A percentile compares a stretch with the other conserved stretches of the same genome.
phyloP scores from a whole-genome alignment of 2,113 vertebrate genomes.

The Morone saxatilis region DNA sequence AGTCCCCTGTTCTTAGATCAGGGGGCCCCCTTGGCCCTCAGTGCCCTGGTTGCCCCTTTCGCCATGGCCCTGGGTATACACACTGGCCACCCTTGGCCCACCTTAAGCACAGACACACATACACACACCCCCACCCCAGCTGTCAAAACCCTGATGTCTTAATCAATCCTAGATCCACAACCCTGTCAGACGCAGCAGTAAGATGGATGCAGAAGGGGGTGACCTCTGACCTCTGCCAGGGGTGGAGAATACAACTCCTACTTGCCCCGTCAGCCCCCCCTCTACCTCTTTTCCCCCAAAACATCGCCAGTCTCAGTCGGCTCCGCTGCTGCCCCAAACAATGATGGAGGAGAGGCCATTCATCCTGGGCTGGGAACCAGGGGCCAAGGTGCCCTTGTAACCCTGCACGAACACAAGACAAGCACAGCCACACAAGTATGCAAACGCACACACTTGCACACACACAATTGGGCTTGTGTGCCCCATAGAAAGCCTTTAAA shows the following conservation, averaged over 20 bases:
- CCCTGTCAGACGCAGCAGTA: constrained; percentile 85
- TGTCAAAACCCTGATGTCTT: constrained; percentile 95
- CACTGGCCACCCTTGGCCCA: constrained; percentile 58
- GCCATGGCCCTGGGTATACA: constrained; percentile 59
- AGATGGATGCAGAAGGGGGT: constrained; percentile 93
- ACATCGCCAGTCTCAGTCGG: constrained; percentile 53
- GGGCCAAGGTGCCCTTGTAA: constrained; percentile 66
- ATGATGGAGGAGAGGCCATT: constrained; percentile 86
- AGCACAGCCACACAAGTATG: constrained; percentile 48
- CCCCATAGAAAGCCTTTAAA: constrained; percentile 8
- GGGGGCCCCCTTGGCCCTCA: constrained; percentile 57
- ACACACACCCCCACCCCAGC: constrained; percentile 61
- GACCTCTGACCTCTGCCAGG: constrained; percentile 89
- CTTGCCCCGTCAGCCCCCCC: constrained; percentile 66
- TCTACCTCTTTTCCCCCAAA: constrained; percentile 45
- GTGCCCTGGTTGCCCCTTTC: constrained; percentile 68
- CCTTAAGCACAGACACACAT: constrained; percentile 36
- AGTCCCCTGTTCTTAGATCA: constrained; percentile 56
- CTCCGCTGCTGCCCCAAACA: constrained; percentile 83
- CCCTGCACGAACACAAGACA: constrained; percentile 62
- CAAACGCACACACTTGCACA: not conserved
- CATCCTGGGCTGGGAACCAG: constrained; percentile 81
- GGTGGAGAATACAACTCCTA: constrained; percentile 84
- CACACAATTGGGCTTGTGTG: constrained; percentile 26
- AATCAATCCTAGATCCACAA: constrained; percentile 93